Percentiles rank a stretch among this genome's conserved stretches.
Evolutionary conservation across 2,888 invertebrate species (phyloP).

Genomic region (Panopea generosa): DNA sequence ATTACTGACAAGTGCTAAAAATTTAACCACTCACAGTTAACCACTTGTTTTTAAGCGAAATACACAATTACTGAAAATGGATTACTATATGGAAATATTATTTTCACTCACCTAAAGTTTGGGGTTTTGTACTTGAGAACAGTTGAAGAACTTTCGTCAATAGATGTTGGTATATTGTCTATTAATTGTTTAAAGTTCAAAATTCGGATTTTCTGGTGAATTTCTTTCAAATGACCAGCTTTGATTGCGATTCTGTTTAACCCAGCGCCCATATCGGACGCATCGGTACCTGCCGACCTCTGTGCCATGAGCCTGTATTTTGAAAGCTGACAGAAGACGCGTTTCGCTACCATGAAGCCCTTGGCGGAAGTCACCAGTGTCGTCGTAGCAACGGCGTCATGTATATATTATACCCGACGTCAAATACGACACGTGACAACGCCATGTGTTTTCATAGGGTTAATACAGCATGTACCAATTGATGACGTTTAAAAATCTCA

Average conservation of each 20-base stretch:
- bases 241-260: conserved; percentile 58
- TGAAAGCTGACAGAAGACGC: neutral
- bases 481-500: too few relatives aligned
- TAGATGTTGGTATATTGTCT: conserved; percentile 81
- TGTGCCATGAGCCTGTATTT: conserved; percentile 16
- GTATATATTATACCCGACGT: too few relatives aligned
- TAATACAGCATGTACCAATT: too few relatives aligned
- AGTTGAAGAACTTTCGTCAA: conserved; percentile 81
- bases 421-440: neutral
- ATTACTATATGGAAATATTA: too few relatives aligned
- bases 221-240: conserved; percentile 61
- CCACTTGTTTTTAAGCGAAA: too few relatives aligned
- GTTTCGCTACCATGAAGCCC: conserved; percentile 18
- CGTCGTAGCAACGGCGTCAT: conserved; percentile 29
- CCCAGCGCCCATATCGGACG: neutral
- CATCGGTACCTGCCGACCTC: neutral
- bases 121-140: conserved; percentile 83
- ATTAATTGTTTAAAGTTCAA: conserved; percentile 79
- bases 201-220: conserved; percentile 71
- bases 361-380: conserved; percentile 29
- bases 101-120: conserved; percentile 81
- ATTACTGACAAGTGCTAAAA: too few relatives aligned
- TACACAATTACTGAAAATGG: too few relatives aligned
- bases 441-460: neutral
- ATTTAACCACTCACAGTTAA: too few relatives aligned